Evolutionary conservation across 2,797 vertebrate genomes (phyloP).

Genomic region (Chrysocyon brachyurus): DNA sequence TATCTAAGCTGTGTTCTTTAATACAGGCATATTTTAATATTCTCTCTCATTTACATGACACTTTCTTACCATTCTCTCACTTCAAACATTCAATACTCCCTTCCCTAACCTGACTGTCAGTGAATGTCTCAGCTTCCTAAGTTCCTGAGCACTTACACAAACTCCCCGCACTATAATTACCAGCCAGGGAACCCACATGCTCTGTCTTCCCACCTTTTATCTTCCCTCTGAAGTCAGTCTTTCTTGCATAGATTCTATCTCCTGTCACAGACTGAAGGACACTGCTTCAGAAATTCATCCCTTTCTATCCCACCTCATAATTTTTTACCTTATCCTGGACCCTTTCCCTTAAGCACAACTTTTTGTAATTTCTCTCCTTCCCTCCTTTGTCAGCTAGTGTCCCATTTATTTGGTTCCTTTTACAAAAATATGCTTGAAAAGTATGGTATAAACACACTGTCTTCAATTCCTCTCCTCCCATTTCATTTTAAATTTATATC

Average conservation of each 20-base stretch:
- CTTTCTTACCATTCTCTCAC: background rate
- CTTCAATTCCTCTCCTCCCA: background rate
- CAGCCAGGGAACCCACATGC: background rate
- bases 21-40: background rate
- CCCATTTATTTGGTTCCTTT: background rate
- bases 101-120: background rate
- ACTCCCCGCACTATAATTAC: background rate
- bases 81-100: background rate
- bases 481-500: background rate
- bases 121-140: background rate
- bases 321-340: background rate
- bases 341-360: background rate
- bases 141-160: background rate
- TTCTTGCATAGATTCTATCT: background rate
- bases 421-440: background rate
- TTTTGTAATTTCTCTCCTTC: background rate
- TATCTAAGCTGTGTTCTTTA: background rate
- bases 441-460: background rate
- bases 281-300: background rate
- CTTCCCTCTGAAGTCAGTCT: background rate
- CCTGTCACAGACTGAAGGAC: background rate
- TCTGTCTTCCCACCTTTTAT: background rate
- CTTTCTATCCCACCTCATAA: background rate
- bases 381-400: background rate
- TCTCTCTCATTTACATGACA: background rate